Conservation (phyloP, 2,113 vertebrate genomes). For the Dicaeum eximium region DNA sequence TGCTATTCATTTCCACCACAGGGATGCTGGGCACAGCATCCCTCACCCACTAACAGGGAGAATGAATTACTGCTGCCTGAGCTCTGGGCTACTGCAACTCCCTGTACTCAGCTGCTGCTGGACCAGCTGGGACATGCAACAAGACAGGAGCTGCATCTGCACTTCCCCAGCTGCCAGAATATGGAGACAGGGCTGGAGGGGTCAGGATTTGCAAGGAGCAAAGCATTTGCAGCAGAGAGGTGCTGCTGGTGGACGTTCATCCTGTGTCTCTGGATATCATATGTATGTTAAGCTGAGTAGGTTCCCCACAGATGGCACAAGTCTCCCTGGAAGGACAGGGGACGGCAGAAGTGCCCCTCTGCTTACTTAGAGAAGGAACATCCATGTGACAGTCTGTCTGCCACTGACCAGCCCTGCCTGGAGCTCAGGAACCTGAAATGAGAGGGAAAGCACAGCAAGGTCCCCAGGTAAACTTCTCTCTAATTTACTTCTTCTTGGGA, state of each 20-base stretch:
- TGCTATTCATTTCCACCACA: background rate
- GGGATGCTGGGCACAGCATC: background rate
- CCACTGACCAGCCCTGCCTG: background rate
- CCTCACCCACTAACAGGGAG: background rate
- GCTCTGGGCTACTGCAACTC: background rate
- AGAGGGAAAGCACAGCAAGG: background rate
- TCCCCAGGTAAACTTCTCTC: background rate
- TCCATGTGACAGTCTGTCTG: background rate
- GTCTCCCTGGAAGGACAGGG: background rate
- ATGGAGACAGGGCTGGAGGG: rapidly evolving
- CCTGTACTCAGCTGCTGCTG: background rate
- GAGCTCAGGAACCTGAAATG: background rate
- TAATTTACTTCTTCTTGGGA: background rate
- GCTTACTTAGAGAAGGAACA: background rate
- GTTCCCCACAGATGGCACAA: background rate
- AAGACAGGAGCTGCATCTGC: background rate
- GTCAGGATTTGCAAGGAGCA: background rate
- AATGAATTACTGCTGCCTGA: background rate
- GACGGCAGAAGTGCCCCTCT: background rate
- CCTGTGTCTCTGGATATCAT: rapidly evolving
- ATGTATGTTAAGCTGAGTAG: background rate
- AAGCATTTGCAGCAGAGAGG: background rate
- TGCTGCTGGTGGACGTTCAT: background rate
- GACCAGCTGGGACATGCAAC: background rate
- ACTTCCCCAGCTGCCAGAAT: background rate